Percentiles rank a stretch among this genome's conserved stretches.
Evolutionary conservation across 2,113 vertebrate genomes (phyloP).

Genomic region (Xerus inauris): DNA sequence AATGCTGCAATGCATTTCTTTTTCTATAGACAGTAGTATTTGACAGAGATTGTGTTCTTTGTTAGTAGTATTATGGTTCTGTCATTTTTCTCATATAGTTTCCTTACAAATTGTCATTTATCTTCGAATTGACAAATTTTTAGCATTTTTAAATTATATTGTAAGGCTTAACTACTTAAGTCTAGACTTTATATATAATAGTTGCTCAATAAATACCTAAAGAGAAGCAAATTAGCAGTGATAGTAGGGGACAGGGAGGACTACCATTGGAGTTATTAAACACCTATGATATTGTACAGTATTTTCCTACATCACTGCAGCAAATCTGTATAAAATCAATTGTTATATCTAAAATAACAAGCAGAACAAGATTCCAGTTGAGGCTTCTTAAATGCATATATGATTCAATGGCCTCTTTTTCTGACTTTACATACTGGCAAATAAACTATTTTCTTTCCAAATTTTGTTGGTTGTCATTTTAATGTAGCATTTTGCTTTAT

Average conservation of each 20-base stretch:
- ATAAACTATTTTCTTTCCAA: not conserved
- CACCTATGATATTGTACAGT: too few relatives aligned
- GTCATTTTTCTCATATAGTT: not conserved
- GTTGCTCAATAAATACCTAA: not conserved
- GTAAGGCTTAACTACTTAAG: not conserved
- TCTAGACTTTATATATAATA: not conserved
- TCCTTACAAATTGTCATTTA: not conserved
- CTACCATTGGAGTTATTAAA: not conserved
- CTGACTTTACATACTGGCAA: not conserved
- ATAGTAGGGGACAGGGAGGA: accelerated
- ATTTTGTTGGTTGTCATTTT: not conserved
- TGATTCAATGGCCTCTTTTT: not conserved
- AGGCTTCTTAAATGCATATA: not conserved
- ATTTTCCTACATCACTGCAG: not conserved
- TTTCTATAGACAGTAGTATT: not conserved
- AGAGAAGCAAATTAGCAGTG: not conserved
- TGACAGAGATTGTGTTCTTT: not conserved
- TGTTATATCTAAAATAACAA: not conserved
- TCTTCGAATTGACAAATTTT: not conserved
- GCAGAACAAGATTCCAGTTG: not conserved
- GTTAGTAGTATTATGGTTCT: not conserved
- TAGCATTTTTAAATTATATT: not conserved
- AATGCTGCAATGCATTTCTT: not conserved
- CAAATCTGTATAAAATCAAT: not conserved
- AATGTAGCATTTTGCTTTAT: not conserved